Percentiles rank a stretch among this genome's conserved stretches.
phyloP scores from a whole-genome alignment of 2,113 vertebrate genomes.

The Dromiciops gliroides region DNA sequence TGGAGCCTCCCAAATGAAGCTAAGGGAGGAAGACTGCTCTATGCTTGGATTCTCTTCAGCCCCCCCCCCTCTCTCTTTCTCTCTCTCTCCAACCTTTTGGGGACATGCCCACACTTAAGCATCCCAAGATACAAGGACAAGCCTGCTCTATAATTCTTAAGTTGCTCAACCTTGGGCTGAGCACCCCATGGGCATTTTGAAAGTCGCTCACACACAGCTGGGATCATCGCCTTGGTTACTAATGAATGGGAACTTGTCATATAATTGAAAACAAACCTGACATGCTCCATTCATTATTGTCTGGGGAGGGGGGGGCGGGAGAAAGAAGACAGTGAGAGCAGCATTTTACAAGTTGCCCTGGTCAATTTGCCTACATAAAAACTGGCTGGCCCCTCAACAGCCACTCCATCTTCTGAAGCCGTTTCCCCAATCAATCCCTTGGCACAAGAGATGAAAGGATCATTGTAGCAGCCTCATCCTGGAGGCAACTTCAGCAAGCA shows the following conservation, averaged over 20 bases:
- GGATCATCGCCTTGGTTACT: slow-evolving; percentile 35
- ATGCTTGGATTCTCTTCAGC: too few relatives aligned
- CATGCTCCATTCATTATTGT: slow-evolving; percentile 64
- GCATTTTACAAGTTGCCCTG: slow-evolving; percentile 52
- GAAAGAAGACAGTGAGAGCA: slow-evolving; percentile 23
- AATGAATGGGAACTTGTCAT: slow-evolving; percentile 70
- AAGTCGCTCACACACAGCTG: slow-evolving; percentile 46
- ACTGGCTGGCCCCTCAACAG: background rate
- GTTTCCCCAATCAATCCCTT: slow-evolving; percentile 3
- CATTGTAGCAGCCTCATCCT: slow-evolving; percentile 50
- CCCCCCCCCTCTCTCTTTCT: too few relatives aligned
- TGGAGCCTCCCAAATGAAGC: too few relatives aligned
- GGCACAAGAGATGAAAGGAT: slow-evolving; percentile 43
- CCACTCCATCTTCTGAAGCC: slow-evolving; percentile 22
- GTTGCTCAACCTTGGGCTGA: background rate
- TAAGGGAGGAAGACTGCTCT: too few relatives aligned
- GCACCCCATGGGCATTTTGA: background rate
- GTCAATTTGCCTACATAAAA: slow-evolving; percentile 54
- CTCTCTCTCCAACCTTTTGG: background rate
- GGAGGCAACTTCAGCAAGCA: slow-evolving; percentile 51
- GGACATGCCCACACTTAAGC: slow-evolving; percentile 5
- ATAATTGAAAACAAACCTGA: slow-evolving; percentile 72
- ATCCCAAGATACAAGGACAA: slow-evolving; percentile 11
- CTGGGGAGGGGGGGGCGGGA: background rate
- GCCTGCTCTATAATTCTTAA: background rate